These are phyloP conservation scores for Panzeria rudis DNA, from an alignment of 2,888 invertebrate genomes.

Conservation along the genomic window DNA sequence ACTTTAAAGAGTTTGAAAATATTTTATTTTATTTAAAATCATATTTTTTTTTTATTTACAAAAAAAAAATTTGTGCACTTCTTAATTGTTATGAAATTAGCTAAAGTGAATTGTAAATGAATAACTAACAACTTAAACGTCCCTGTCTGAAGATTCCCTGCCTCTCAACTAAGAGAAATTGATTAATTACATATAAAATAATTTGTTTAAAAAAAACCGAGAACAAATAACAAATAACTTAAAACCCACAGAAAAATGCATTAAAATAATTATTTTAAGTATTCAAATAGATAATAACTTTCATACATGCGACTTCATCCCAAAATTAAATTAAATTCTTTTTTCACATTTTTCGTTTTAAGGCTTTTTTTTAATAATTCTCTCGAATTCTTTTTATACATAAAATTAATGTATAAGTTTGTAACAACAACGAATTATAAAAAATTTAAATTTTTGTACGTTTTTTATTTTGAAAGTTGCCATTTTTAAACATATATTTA, in stretches of 20 bases:
- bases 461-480: constrained; percentile 69
- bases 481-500: constrained; percentile 67
- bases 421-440: constrained; percentile 70
- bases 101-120: constrained; percentile 59
- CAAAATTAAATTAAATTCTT: constrained; percentile 25
- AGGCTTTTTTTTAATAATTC: not conserved
- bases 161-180: constrained; percentile 15
- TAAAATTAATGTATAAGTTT: constrained; percentile 55
- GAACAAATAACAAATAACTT: constrained; percentile 38
- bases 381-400: constrained; percentile 19
- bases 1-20: not conserved
- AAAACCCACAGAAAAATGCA: constrained; percentile 53
- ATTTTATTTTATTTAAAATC: not conserved
- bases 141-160: not conserved
- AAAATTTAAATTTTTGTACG: constrained; percentile 48
- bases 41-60: constrained; percentile 35
- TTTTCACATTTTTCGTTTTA: constrained; percentile 9
- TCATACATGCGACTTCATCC: constrained; percentile 62
- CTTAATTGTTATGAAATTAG: constrained; percentile 70
- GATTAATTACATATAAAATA: not conserved
- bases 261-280: constrained; percentile 40
- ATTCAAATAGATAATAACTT: constrained; percentile 10
- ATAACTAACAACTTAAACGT: constrained; percentile 43
- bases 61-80: constrained; percentile 59
- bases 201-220: constrained; percentile 1